These are phyloP conservation scores for Stichodactyla helianthus DNA, from an alignment of 64 coral and sea anemone genomes.

Conservation along the genomic window DNA sequence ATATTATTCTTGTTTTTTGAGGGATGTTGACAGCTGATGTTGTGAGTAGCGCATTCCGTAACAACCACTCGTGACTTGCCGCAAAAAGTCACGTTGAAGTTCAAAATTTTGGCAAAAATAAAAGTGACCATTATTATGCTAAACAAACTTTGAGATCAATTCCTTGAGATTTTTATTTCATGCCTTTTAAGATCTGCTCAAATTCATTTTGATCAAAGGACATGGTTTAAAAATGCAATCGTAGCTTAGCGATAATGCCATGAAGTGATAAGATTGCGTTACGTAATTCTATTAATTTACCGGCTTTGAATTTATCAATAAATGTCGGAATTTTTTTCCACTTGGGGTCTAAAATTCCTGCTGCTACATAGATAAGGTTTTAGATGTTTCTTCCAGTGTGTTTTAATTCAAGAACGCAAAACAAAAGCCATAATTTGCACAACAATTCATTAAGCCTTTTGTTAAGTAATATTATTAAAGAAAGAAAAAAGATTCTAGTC, in stretches of 20 bases:
- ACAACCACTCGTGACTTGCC: background rate
- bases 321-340: background rate
- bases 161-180: background rate
- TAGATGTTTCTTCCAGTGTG: background rate
- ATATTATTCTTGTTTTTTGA: background rate
- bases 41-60: background rate
- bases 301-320: too few relatives aligned
- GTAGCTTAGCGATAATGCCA: too few relatives aligned
- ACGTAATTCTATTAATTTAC: too few relatives aligned
- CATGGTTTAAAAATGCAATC: too few relatives aligned
- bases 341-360: background rate
- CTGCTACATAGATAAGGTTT: background rate
- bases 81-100: background rate
- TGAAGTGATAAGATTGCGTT: too few relatives aligned
- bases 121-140: background rate
- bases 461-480: too few relatives aligned
- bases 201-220: too few relatives aligned
- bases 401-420: background rate
- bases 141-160: background rate
- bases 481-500: too few relatives aligned
- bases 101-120: background rate
- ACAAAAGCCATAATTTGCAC: background rate
- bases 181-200: too few relatives aligned
- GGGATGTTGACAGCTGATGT: background rate
- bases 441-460: background rate